Evolutionary conservation across 1,140 invertebrate species (phyloP).

Genomic region (Drosophila gunungcola): DNA sequence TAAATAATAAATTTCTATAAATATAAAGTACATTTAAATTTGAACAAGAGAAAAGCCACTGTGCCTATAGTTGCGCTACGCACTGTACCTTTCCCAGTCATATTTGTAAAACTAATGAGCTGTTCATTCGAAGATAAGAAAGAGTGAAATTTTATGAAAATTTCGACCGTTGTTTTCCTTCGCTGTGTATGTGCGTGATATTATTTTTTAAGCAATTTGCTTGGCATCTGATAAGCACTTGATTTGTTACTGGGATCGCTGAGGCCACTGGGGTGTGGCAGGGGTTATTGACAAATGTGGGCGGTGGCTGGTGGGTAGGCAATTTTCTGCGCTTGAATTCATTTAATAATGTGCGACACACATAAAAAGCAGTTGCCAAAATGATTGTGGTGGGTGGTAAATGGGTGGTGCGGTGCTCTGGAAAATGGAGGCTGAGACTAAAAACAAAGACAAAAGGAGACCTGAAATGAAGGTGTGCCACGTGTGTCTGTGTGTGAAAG

Average conservation of each 20-base stretch:
- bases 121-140: constrained; percentile 45
- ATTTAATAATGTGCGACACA: constrained; percentile 81
- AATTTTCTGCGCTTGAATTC: constrained; percentile 79
- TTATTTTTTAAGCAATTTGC: constrained; percentile 52
- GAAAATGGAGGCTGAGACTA: constrained; percentile 12
- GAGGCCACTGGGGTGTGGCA: constrained; percentile 9
- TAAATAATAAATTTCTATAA: too few relatives aligned
- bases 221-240: constrained; percentile 60
- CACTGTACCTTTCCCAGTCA: not conserved
- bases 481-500: constrained; percentile 4
- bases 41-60: too few relatives aligned
- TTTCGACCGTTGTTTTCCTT: constrained; percentile 3
- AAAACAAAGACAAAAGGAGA: constrained; percentile 42
- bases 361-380: constrained; percentile 79
- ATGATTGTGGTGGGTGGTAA: constrained; percentile 57
- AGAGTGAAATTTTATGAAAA: constrained; percentile 27
- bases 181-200: not conserved
- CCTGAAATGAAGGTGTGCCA: constrained; percentile 23
- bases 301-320: constrained; percentile 22
- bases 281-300: constrained; percentile 52
- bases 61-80: too few relatives aligned
- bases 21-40: too few relatives aligned
- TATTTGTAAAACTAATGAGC: constrained; percentile 66
- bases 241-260: constrained; percentile 34
- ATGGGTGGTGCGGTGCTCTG: constrained; percentile 5